Conservation (phyloP, 2,888 invertebrate genomes). For the Nomada ferruginata region DNA sequence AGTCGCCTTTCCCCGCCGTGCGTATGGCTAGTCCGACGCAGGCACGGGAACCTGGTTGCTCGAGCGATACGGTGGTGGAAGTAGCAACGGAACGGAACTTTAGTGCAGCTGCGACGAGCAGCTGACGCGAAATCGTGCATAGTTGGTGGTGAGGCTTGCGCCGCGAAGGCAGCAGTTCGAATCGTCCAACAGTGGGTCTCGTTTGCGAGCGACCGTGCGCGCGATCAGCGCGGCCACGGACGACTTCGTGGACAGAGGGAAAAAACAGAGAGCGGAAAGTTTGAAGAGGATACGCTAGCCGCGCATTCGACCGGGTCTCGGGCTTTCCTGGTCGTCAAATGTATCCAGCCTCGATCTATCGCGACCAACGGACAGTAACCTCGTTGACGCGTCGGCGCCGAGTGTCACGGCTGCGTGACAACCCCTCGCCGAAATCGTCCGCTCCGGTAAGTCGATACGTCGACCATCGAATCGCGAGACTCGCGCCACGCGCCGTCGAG, state of each 20-base stretch:
- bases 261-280: too few species aligned
- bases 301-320: constrained; percentile 21
- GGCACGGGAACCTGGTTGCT: constrained; percentile 43
- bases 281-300: background rate
- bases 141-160: constrained; percentile 38
- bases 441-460: constrained; percentile 32
- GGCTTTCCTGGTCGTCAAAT: constrained; percentile 48
- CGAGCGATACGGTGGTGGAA: constrained; percentile 58
- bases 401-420: constrained; percentile 20
- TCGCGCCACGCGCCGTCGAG: too few species aligned
- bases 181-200: background rate
- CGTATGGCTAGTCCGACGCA: constrained; percentile 19
- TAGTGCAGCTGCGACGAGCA: constrained; percentile 82
- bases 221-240: background rate
- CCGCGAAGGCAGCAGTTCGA: constrained; percentile 29
- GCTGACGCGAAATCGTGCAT: constrained; percentile 79
- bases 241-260: background rate
- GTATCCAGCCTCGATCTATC: constrained; percentile 40
- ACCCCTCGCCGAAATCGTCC: constrained; percentile 8
- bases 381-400: constrained; percentile 49
- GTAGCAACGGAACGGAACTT: constrained; percentile 78
- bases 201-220: background rate
- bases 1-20: constrained; percentile 39
- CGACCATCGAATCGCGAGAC: background rate
- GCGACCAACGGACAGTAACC: constrained; percentile 54